phyloP scores from a whole-genome alignment of 2,888 invertebrate species.

The Ctenicera cuprea region DNA sequence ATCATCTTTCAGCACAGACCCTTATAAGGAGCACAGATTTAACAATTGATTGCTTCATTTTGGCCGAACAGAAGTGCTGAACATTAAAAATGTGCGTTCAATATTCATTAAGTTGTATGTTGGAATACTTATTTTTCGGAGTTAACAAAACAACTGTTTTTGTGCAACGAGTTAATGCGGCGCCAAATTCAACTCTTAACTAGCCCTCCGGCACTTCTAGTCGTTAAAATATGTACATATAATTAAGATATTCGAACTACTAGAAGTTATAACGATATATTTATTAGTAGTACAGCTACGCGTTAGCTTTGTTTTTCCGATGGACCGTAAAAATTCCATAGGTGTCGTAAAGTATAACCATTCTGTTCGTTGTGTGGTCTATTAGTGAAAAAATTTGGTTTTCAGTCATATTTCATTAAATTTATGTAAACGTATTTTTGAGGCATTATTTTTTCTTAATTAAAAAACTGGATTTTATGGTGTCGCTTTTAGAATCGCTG shows the following conservation, averaged over 20 bases:
- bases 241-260: constrained; percentile 8
- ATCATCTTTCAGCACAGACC: constrained; percentile 10
- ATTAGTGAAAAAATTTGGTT: constrained; percentile 27
- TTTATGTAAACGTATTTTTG: constrained; percentile 17
- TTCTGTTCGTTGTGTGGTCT: constrained; percentile 24
- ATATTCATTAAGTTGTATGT: constrained; percentile 10
- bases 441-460: constrained; percentile 19
- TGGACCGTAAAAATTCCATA: constrained; percentile 28
- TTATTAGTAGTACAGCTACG: constrained; percentile 1
- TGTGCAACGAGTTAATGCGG: constrained; percentile 8
- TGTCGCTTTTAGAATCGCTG: constrained; percentile 4
- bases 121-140: constrained; percentile 22
- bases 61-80: constrained; percentile 1
- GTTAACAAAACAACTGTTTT: constrained; percentile 15
- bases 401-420: constrained; percentile 15
- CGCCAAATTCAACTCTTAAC: constrained; percentile 10
- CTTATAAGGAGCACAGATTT: neutral
- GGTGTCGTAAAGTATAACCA: constrained; percentile 21
- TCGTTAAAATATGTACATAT: constrained; percentile 7
- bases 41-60: constrained; percentile 14
- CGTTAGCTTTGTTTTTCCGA: constrained; percentile 12
- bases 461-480: constrained; percentile 29
- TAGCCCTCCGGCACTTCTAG: neutral
- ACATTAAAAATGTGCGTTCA: neutral
- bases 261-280: constrained; percentile 17